phyloP scores from a whole-genome alignment of 2,113 vertebrate genomes.

The Xiphias gladius region DNA sequence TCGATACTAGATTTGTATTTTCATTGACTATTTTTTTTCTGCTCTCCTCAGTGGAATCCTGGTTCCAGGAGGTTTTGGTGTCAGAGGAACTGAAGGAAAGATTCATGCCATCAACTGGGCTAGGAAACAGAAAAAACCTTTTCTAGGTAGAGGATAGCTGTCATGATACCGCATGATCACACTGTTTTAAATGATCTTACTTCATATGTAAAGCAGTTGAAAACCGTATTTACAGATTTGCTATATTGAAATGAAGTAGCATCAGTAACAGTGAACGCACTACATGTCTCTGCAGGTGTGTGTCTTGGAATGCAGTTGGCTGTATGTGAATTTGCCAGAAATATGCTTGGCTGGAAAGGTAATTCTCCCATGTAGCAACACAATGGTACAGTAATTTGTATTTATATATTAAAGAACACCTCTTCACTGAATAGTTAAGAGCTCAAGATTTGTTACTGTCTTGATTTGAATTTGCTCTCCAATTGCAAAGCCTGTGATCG shows the following conservation, averaged over 20 bases:
- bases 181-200: neutral
- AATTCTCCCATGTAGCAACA: slow-evolving; percentile 1
- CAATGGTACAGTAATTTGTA: neutral
- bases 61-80: slow-evolving; percentile 96
- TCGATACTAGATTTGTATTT: neutral
- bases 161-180: neutral
- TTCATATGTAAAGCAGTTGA: neutral
- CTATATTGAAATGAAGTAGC: neutral
- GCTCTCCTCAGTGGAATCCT: slow-evolving; percentile 88
- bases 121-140: slow-evolving; percentile 95
- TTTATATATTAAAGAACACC: neutral
- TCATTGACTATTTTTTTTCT: neutral
- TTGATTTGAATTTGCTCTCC: no score
- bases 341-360: slow-evolving; percentile 92
- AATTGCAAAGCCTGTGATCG: neutral
- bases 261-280: neutral
- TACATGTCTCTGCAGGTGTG: slow-evolving; percentile 86
- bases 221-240: neutral
- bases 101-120: slow-evolving; percentile 97
- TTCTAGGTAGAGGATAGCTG: slow-evolving; percentile 86
- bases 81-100: slow-evolving; percentile 97
- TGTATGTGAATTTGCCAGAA: slow-evolving; percentile 94
- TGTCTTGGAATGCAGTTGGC: slow-evolving; percentile 98
- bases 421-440: neutral
- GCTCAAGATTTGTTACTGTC: no score